A percentile compares a stretch with the other conserved stretches of the same genome.
Conservation (phyloP, 2,113 vertebrate species). For the Bungarus multicinctus region DNA sequence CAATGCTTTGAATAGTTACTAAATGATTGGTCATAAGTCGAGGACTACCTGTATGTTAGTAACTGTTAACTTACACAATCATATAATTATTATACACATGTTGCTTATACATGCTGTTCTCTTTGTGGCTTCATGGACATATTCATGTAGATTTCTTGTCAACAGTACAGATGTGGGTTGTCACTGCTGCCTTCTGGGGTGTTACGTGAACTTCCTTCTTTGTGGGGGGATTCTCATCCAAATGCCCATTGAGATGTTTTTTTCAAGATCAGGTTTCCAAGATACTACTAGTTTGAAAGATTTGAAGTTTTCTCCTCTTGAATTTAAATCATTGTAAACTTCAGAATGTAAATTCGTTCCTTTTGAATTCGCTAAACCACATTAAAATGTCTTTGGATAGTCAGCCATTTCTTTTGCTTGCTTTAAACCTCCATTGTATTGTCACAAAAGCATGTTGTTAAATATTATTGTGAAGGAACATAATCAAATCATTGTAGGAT, state of each 20-base stretch:
- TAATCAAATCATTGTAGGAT: background rate
- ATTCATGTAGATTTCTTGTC: background rate
- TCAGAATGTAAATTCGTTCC: background rate
- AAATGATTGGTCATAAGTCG: background rate
- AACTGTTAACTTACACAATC: background rate
- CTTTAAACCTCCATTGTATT: background rate
- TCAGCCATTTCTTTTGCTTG: background rate
- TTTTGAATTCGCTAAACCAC: background rate
- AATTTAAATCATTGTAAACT: background rate
- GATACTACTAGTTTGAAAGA: background rate
- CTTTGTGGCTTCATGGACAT: background rate
- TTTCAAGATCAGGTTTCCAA: background rate
- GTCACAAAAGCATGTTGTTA: background rate
- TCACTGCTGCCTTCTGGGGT: background rate
- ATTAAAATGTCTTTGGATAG: background rate
- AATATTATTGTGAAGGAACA: background rate
- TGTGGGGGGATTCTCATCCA: background rate
- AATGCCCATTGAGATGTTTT: background rate
- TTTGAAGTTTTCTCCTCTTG: background rate
- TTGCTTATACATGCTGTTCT: background rate
- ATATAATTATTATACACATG: background rate
- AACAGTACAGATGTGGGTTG: background rate
- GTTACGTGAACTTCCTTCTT: background rate
- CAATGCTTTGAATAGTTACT: background rate
- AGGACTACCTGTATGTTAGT: background rate